Evolutionary conservation across 2,888 invertebrate genomes (phyloP), one percentile per base, ranked within the genome.

Genomic region (Dicranocentrus wangi): DNA sequence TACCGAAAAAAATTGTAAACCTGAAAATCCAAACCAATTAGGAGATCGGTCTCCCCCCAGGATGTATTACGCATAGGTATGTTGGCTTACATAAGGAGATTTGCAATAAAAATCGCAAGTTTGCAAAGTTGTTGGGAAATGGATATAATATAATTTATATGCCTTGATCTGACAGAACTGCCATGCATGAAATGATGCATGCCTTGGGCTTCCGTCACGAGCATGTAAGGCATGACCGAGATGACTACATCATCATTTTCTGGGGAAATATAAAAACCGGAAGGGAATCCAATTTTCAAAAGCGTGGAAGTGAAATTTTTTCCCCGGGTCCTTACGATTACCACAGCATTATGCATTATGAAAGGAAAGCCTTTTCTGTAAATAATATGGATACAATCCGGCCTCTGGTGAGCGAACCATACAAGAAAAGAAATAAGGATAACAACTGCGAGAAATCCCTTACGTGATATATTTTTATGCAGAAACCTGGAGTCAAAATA

Each of bases 281-380:
- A 25, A 61, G 83, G 19, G 85, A 85, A 39, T 63, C 80, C 1
- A 85, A 85, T 80, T 85, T 85, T 42, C 83, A 77, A 39, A 85
- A 83, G 39, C 76, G 82, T 7, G 55, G 77, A 10, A 72, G 23
- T 47, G 82, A 82, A 15, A 47, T n/a, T 10, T 21, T 55, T 28
- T 73, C 79, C n/a, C 80, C 73, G 28, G 85, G 85, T 2, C 84
- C 83, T 28, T 85, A 85, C 66, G 85, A 85, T 66, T 85, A 85
- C 47, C 71, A 55, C 60, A 76, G 78, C 39, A 83, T 85, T 23
- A 85, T 85, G 85, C 84, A 84, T 28, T 84, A 85, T 42, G 83
- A 83, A 43, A 68, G 79, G 53, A 81, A 71, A 61, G 85, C 85
- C 13, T 85, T 85, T 66, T 80, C 80, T 25, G 17, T 66, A 5